Evolutionary conservation across 1,140 invertebrate species (phyloP).

Genomic region (Trigoniulus corallinus): DNA sequence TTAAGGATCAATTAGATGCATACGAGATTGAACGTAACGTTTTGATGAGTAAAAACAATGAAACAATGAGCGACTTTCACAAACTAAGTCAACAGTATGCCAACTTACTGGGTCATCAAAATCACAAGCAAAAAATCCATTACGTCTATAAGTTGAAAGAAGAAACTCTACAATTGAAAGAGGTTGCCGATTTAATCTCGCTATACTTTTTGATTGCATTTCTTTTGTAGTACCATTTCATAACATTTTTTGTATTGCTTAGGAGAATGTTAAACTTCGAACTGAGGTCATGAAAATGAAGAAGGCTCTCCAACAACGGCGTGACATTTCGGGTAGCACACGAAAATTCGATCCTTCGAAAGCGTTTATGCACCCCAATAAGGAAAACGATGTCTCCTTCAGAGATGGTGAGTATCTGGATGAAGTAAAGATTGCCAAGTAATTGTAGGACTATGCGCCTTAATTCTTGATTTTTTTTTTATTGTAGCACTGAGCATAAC

Average conservation of each 20-base stretch:
- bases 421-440: too few species aligned
- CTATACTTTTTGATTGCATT: neutral
- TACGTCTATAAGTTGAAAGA: constrained; percentile 42
- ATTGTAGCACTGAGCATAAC: too few species aligned
- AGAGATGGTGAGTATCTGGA: neutral
- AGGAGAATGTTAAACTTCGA: constrained; percentile 17
- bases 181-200: constrained; percentile 26
- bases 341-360: constrained; percentile 17
- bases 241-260: neutral
- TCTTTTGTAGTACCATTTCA: neutral
- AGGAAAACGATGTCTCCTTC: neutral
- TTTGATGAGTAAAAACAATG: constrained; percentile 19
- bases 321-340: constrained; percentile 11
- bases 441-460: too few species aligned
- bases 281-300: constrained; percentile 16
- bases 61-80: constrained; percentile 28
- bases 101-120: constrained; percentile 43
- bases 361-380: constrained; percentile 12
- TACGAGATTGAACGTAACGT: constrained; percentile 27
- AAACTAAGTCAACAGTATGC: constrained; percentile 40
- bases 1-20: constrained; percentile 27
- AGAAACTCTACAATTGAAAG: constrained; percentile 32
- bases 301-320: constrained; percentile 9
- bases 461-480: too few species aligned
- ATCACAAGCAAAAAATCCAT: constrained; percentile 47